Evolutionary conservation across 2,797 vertebrate genomes (phyloP).

Genomic region (Nyctibius grandis): DNA sequence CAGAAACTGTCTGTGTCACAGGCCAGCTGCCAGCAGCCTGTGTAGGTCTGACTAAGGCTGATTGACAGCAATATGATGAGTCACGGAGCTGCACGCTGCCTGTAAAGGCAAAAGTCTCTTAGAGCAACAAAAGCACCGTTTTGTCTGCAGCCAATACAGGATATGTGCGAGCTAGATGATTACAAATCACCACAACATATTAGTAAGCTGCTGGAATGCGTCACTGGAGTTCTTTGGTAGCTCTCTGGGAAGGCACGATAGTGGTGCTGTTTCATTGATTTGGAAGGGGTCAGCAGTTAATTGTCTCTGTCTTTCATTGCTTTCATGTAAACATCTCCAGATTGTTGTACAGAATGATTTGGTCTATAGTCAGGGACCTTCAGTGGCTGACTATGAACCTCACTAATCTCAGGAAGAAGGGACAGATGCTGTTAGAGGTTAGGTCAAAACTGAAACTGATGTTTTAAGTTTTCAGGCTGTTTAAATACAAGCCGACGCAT

Average conservation of each 20-base stretch:
- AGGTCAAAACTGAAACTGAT: not conserved
- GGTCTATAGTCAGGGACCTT: not conserved
- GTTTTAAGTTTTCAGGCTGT: not conserved
- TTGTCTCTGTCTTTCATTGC: not conserved
- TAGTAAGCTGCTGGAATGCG: not conserved
- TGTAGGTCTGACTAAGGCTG: not conserved
- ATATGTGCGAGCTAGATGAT: not conserved
- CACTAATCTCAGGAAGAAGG: not conserved
- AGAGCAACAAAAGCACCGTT: not conserved
- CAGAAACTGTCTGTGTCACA: not conserved
- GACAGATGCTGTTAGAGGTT: not conserved
- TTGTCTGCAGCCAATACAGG: not conserved
- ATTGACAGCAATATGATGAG: not conserved
- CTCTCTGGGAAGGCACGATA: not conserved
- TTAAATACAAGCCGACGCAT: not conserved
- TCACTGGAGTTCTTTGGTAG: not conserved
- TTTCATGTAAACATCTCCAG: not conserved
- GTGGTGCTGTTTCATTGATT: not conserved
- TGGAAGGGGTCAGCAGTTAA: not conserved
- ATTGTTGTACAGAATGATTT: not conserved
- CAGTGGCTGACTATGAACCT: not conserved
- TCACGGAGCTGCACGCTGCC: not conserved
- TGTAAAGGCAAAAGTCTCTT: not conserved
- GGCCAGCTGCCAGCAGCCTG: not conserved
- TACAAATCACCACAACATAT: not conserved